Base-by-base conservation (phyloP, 2,797 vertebrate genomes). In the Atherinosoma microstoma region DNA sequence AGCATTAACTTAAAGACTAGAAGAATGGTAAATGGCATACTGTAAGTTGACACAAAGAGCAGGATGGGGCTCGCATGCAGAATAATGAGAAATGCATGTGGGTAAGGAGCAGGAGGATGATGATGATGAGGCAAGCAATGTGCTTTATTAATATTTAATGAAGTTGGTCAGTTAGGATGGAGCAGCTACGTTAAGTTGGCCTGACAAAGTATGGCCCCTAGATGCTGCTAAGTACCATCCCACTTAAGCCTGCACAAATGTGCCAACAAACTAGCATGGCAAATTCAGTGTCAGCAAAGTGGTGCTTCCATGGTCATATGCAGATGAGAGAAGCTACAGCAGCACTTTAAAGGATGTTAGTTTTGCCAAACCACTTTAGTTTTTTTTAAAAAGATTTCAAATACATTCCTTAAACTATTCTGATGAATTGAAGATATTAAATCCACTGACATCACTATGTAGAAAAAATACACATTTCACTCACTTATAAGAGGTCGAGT, bases 101-200 rank as follows among this genome's bases (percentile, higher is more conserved):
- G 38, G 53, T 64, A 32, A 80, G 62, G 64, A 78, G 67, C 75
- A 78, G 29, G 76, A 53, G 15, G 75, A 40, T 54, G 58, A 78
- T 67, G 79, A 56, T 67, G 89, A 89, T 76, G 89, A 87, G 78
- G 80, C 73, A 78, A 82, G 87, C 84, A 72, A 80, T 85, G 79
- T 82, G 85, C 58, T 32, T 10, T 54, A 69, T 91, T 54, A 86
- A 93, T 89, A 84, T 89, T 91, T 90, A 83, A 93, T 81, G 67
- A 69, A 54, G 84, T 74, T 72, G 90, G 90, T 87, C 87, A 91
- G 87, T 86, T 72, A 77, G 79, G 83, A 89, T 80, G 80, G 62
- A 59, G 70, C 78, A 62, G 83, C 84, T 85, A 84, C 88, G 85
- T 91, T 87, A 89, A 88, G 78, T 82, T 84, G 86, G 85, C 80